Evolutionary conservation across 2,888 invertebrate species (phyloP).

Genomic region (Tanytarsus gracilentus): DNA sequence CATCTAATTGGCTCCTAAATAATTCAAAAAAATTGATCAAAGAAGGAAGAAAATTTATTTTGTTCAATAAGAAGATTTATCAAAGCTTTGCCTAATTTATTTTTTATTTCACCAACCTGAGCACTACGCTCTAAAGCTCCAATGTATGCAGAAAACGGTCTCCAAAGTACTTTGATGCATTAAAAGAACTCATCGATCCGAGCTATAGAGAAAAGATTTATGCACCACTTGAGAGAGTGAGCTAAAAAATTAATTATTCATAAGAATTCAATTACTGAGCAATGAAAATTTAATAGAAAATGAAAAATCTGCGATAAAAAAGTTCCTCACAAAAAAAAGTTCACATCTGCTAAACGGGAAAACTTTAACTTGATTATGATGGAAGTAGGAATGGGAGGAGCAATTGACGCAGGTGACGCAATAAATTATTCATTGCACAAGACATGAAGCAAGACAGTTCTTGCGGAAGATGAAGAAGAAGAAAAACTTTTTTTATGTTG

Average conservation of each 20-base stretch:
- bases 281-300: neutral
- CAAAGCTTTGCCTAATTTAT: too few species aligned
- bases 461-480: neutral
- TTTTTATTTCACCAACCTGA: too few species aligned
- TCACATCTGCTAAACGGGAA: constrained; percentile 12
- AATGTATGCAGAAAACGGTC: too few species aligned
- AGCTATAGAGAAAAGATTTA: constrained; percentile 1
- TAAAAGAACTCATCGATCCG: too few species aligned
- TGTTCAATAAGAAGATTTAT: too few species aligned
- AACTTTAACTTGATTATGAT: constrained; percentile 12
- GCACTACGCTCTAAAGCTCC: too few species aligned
- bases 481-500: neutral
- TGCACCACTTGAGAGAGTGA: too few species aligned
- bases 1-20: too few species aligned
- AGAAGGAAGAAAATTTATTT: too few species aligned
- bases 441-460: neutral
- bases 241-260: constrained; percentile 15
- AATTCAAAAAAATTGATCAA: too few species aligned
- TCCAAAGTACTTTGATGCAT: too few species aligned
- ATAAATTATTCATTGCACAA: constrained; percentile 15
- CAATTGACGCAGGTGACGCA: constrained; percentile 14
- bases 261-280: constrained; percentile 14
- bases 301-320: neutral
- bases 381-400: constrained; percentile 4
- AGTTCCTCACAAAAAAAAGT: neutral